phyloP scores from a whole-genome alignment of 2,888 invertebrate genomes.

The Syritta pipiens region DNA sequence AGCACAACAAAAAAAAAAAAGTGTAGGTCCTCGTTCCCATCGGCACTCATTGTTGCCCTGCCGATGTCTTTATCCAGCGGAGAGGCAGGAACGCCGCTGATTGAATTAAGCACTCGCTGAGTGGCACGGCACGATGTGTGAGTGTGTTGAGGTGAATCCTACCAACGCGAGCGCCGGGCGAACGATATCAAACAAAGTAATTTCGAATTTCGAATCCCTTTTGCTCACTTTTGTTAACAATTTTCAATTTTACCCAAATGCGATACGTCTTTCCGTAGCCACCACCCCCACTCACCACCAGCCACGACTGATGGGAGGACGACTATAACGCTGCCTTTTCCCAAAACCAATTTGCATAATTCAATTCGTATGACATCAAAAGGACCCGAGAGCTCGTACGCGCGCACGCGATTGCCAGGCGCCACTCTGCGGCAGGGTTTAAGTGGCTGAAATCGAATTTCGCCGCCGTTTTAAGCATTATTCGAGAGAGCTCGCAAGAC shows the following conservation, averaged over 20 bases:
- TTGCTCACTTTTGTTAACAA: constrained; percentile 54
- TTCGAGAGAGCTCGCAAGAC: constrained; percentile 2
- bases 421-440: constrained; percentile 64
- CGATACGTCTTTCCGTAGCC: constrained; percentile 29
- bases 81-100: constrained; percentile 28
- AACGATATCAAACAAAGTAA: constrained; percentile 64
- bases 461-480: constrained; percentile 65
- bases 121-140: neutral
- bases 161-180: neutral
- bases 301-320: neutral
- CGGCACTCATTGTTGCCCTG: neutral
- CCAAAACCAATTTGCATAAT: constrained; percentile 68
- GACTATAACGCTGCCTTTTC: constrained; percentile 30
- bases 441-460: constrained; percentile 69
- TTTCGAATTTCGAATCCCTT: constrained; percentile 66
- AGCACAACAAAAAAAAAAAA: too few species aligned
- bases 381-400: constrained; percentile 54
- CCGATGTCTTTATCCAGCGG: neutral
- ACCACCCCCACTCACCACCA: neutral
- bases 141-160: constrained; percentile 10
- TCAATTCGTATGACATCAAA: constrained; percentile 69
- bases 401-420: constrained; percentile 56
- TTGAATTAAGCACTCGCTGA: constrained; percentile 56
- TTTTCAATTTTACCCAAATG: constrained; percentile 61
- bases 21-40: neutral